Conservation (phyloP, 2,797 vertebrate species). For the Peromyscus nudipes region DNA sequence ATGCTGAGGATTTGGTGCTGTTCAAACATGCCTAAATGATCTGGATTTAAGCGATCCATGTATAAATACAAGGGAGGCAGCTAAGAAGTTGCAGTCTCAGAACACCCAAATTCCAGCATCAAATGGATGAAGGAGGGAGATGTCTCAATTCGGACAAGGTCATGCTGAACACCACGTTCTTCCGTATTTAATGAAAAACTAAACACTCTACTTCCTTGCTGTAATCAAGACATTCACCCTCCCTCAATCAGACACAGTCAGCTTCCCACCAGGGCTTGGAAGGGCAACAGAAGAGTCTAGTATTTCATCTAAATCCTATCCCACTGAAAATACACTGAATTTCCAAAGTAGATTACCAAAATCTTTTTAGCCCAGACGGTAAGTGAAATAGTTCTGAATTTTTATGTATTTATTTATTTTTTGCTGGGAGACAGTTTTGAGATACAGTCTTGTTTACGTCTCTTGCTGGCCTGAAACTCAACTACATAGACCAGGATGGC, state of each 20-base stretch:
- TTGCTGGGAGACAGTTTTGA: not conserved
- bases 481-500: not conserved
- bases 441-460: not conserved
- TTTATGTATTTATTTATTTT: not conserved
- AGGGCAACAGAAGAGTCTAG: not conserved
- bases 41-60: not conserved
- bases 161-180: not conserved
- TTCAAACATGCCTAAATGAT: not conserved
- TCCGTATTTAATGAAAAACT: not conserved
- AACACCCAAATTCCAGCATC: not conserved
- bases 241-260: not conserved
- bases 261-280: not conserved
- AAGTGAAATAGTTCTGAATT: not conserved
- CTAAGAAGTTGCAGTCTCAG: not conserved
- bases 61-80: not conserved
- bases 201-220: not conserved
- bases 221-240: not conserved
- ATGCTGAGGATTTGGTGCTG: not conserved
- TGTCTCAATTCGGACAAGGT: not conserved
- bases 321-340: not conserved
- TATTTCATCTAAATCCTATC: not conserved
- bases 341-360: not conserved
- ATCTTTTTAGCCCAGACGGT: not conserved
- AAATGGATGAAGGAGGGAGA: not conserved
- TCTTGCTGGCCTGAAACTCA: not conserved